Conservation (phyloP, 2,113 vertebrate species). For the Entelurus aequoreus region DNA sequence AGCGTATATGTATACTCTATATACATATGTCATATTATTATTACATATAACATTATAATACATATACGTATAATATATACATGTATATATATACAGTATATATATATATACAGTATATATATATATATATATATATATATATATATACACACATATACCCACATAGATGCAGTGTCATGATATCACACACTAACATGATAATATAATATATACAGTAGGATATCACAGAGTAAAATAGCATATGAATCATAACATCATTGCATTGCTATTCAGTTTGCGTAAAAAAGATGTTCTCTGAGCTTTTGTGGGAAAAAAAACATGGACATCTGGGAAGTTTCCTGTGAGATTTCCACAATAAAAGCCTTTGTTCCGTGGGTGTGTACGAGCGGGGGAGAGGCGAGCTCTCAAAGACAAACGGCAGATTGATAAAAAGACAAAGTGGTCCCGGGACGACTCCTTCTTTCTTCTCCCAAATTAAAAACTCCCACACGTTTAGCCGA, state of each 20-base stretch:
- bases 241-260: neutral
- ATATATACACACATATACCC: no score
- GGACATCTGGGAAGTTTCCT: slow-evolving; percentile 56
- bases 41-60: no score
- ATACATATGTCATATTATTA: no score
- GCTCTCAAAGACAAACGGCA: slow-evolving; percentile 47
- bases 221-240: no score
- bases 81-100: no score
- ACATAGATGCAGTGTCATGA: neutral
- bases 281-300: slow-evolving; percentile 42
- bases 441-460: slow-evolving; percentile 61
- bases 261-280: slow-evolving; percentile 36
- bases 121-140: no score
- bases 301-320: slow-evolving; percentile 36
- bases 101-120: no score
- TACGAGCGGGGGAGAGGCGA: slow-evolving; percentile 34
- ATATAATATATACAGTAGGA: no score
- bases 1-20: no score
- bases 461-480: slow-evolving; percentile 73
- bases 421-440: slow-evolving; percentile 75
- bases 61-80: no score
- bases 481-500: slow-evolving; percentile 71
- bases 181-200: neutral
- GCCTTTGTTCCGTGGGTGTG: slow-evolving; percentile 40
- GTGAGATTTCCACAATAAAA: slow-evolving; percentile 45